A percentile compares a stretch with the other conserved stretches of the same genome.
Evolutionary conservation across 2,888 invertebrate species (phyloP).

Genomic region (Mayetiola destructor): DNA sequence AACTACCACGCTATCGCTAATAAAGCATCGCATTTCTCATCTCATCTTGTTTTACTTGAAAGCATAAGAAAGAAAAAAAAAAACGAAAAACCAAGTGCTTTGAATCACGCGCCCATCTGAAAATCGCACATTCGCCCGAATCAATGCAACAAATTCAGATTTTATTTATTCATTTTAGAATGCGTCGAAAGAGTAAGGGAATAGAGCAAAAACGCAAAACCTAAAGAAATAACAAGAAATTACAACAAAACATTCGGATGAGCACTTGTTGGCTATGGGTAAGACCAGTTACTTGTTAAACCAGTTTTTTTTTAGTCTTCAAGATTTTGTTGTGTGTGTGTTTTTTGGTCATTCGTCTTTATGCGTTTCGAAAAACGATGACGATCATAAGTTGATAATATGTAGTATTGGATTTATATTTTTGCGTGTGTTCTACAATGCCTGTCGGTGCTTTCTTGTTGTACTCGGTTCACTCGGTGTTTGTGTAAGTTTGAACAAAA

Average conservation of each 20-base stretch:
- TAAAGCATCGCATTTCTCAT: background rate
- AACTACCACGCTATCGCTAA: constrained; percentile 11
- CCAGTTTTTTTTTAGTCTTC: constrained; percentile 9
- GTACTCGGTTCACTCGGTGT: background rate
- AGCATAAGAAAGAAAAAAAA: background rate
- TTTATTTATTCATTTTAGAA: constrained; percentile 6
- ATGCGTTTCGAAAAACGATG: constrained; percentile 11
- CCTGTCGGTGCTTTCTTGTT: background rate
- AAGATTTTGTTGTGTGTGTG: no score
- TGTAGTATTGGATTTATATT: no score
- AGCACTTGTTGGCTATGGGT: constrained; percentile 8
- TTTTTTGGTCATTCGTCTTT: no score
- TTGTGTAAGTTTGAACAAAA: background rate
- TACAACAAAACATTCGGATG: background rate
- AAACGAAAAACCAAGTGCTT: background rate
- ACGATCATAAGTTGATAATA: constrained; percentile 9
- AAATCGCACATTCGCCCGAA: background rate
- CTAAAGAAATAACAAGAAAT: background rate
- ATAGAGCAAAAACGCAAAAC: background rate
- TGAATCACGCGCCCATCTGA: background rate
- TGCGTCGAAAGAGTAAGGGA: background rate
- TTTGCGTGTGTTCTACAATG: no score
- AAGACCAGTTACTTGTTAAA: constrained; percentile 13
- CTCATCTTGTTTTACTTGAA: background rate
- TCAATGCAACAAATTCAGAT: constrained; percentile 2